phyloP scores from a whole-genome alignment of 92 coral and sea anemone genomes.

The Epizoanthus rinbou region DNA sequence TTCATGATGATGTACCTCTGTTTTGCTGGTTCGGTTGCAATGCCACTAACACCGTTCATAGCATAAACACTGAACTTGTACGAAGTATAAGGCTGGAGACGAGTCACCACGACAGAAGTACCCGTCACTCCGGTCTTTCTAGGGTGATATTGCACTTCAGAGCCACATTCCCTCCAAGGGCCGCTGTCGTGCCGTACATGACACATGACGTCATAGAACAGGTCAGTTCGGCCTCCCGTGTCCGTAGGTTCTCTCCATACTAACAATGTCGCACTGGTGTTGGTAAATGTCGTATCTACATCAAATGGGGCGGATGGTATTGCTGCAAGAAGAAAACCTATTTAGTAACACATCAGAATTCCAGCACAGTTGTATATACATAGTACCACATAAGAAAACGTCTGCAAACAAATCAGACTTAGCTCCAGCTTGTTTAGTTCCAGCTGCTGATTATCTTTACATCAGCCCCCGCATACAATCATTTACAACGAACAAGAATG shows the following conservation, averaged over 20 bases:
- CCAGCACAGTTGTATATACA: background rate
- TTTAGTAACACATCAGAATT: too few relatives aligned
- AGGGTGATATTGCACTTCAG: background rate
- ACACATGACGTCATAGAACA: background rate
- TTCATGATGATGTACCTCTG: background rate
- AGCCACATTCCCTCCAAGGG: background rate
- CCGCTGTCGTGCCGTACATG: too few relatives aligned
- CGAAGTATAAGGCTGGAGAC: background rate
- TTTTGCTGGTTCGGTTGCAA: background rate
- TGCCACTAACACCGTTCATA: constrained; percentile 23
- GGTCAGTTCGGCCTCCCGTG: constrained; percentile 25
- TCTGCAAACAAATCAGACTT: background rate
- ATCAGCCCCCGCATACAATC: too few relatives aligned
- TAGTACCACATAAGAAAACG: background rate
- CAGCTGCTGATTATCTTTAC: too few relatives aligned
- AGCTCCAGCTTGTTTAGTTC: too few relatives aligned
- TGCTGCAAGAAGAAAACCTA: background rate
- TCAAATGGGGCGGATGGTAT: constrained; percentile 24
- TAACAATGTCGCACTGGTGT: too few relatives aligned
- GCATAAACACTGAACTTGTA: constrained; percentile 5
- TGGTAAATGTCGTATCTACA: background rate
- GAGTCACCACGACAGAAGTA: background rate
- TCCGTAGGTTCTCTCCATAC: background rate
- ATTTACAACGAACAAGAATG: too few relatives aligned
- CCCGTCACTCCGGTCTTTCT: background rate